Evolutionary conservation across 2,888 invertebrate genomes (phyloP).

Genomic region (Andrena flavipes): DNA sequence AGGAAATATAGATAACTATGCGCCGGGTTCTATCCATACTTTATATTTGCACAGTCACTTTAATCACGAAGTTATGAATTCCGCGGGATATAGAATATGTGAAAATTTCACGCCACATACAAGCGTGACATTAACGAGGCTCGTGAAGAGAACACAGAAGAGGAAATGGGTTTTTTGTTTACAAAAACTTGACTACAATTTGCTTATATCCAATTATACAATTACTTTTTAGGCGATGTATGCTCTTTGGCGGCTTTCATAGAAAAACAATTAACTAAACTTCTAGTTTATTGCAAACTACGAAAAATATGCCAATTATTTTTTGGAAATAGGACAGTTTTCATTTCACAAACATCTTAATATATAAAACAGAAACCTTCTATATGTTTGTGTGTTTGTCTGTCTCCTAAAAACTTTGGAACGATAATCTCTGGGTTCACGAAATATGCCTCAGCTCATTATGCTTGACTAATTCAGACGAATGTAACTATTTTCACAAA

Average conservation of each 20-base stretch:
- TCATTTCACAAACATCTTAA: no score
- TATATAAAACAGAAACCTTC: no score
- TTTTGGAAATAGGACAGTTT: no score
- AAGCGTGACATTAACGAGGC: slow-evolving; percentile 13
- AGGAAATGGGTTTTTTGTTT: background rate
- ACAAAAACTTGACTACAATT: background rate
- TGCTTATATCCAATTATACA: background rate
- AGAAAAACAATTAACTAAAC: background rate
- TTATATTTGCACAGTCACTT: slow-evolving; percentile 6
- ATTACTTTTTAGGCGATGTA: background rate
- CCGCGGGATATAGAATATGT: background rate
- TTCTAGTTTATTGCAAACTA: background rate
- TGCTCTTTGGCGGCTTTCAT: background rate
- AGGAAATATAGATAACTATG: background rate
- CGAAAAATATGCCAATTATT: no score
- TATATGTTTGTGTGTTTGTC: no score
- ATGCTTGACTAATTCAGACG: no score
- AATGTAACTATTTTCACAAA: no score
- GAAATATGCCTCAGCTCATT: no score
- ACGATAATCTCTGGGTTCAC: no score
- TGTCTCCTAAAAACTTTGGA: no score
- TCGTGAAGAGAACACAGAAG: background rate
- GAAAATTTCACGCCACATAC: slow-evolving; percentile 14
- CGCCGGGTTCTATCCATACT: background rate
- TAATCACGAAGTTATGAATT: slow-evolving; percentile 8